Evolutionary conservation across 2,113 vertebrate genomes (phyloP).

Genomic region (Onychostoma macrolepis): DNA sequence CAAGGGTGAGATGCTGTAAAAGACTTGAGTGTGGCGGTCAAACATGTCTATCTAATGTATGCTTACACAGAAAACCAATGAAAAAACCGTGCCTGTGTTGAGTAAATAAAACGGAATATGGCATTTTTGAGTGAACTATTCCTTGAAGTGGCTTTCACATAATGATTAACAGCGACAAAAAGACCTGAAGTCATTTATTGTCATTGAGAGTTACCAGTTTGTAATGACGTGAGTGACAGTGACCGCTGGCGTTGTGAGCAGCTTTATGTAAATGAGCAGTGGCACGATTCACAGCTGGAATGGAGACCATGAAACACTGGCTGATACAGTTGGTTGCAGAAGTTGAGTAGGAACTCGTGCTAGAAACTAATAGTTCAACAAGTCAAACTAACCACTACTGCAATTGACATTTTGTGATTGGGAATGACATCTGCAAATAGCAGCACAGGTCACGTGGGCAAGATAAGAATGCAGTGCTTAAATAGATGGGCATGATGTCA

Average conservation of each 20-base stretch:
- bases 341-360: not conserved
- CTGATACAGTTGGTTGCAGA: not conserved
- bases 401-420: not conserved
- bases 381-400: not conserved
- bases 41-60: not conserved
- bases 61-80: not conserved
- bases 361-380: not conserved
- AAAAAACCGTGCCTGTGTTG: not conserved
- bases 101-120: not conserved
- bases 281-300: not conserved
- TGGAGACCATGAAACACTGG: not conserved
- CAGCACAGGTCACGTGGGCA: not conserved
- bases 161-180: not conserved
- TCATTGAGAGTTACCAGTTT: not conserved
- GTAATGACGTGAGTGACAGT: not conserved
- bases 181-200: not conserved
- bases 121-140: not conserved
- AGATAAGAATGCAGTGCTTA: not conserved
- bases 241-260: not conserved
- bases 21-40: not conserved
- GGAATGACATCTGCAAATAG: not conserved
- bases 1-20: not conserved
- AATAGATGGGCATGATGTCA: not conserved
- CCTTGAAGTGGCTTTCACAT: not conserved
- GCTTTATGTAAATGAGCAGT: conserved; percentile 12